Base-by-base conservation (phyloP, 2,888 invertebrate genomes). In the Neuroscelio doddi region DNA sequence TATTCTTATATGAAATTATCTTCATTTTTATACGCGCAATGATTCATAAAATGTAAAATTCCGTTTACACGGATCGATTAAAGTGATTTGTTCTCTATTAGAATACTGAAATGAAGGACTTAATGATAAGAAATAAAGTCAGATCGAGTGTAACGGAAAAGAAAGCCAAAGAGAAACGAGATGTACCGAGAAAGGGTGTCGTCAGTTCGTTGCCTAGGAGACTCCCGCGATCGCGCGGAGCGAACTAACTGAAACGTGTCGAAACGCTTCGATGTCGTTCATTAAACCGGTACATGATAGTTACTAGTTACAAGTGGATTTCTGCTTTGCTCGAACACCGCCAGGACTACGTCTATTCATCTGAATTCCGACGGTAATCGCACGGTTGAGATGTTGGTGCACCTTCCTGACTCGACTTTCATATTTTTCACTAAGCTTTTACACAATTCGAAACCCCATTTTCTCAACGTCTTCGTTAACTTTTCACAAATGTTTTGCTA, bases 181-280 rank as follows among this genome's bases (percentile, higher is more conserved):
- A 56, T 42, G 38, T 34, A 17, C 9, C 26, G 50, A 44, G 45
- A 49, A 56, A 47, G 42, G 59, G 47, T 52, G 53, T 51, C 47
- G 46, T 51, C 64, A 34, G 32, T 61, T 30, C 39, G 45, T 12
- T n/a, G 38, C 39, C 32, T 32, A 26, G 32, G 36, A 49, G 14
- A 17, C 41, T 47, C 38, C 56, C 9, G 47, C 51, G 41, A 30
- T 51, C 29, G 56, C 39, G 59, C 56, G 64, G 67, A 64, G 61
- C 65, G 55, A 64, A 56, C 69, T 64, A 71, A 74, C 68, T 75
- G 68, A 71, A 73, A 74, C 73, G 75, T 75, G 74, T 75, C 73
- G 75, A 76, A 76, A 72, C 72, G 73, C 62, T 74, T 72, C 70
- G 74, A 70, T 68, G 74, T 74, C 71, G 72, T 74, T 72, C 72